phyloP scores from a whole-genome alignment of 2,113 vertebrate species.

The Leuciscus idus region DNA sequence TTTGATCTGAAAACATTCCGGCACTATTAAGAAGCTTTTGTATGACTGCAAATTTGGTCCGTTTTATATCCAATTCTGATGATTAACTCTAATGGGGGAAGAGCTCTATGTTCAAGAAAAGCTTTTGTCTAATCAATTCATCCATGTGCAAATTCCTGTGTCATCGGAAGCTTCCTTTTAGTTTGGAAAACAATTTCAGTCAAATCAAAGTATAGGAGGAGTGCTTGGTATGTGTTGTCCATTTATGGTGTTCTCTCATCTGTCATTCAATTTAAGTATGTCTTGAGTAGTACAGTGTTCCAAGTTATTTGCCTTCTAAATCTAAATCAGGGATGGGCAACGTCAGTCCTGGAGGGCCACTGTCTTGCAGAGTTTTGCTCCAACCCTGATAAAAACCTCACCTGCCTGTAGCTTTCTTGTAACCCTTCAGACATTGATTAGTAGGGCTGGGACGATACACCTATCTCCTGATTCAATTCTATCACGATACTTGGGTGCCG shows the following conservation, averaged over 20 bases:
- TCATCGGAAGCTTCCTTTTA: not conserved
- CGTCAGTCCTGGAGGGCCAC: too few species aligned
- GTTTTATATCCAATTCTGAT: not conserved
- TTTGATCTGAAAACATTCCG: not conserved
- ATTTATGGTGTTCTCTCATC: not conserved
- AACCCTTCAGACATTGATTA: too few species aligned
- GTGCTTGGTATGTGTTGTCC: conserved; percentile 10
- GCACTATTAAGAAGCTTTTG: not conserved
- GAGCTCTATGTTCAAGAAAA: not conserved
- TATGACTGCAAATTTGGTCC: conserved; percentile 2
- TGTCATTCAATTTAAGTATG: not conserved
- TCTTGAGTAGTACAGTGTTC: not conserved
- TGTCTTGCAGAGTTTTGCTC: too few species aligned
- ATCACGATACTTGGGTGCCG: too few species aligned
- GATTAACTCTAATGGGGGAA: not conserved
- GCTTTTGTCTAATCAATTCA: not conserved
- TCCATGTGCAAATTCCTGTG: not conserved
- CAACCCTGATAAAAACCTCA: too few species aligned
- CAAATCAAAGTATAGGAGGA: not conserved
- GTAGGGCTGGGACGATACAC: too few species aligned
- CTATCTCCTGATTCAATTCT: too few species aligned
- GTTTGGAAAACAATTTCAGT: not conserved
- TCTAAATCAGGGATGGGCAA: not conserved
- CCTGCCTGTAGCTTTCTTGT: too few species aligned
- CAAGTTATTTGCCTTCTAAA: not conserved